Conservation (phyloP, 2,888 invertebrate species). For the Cenopis cana region DNA sequence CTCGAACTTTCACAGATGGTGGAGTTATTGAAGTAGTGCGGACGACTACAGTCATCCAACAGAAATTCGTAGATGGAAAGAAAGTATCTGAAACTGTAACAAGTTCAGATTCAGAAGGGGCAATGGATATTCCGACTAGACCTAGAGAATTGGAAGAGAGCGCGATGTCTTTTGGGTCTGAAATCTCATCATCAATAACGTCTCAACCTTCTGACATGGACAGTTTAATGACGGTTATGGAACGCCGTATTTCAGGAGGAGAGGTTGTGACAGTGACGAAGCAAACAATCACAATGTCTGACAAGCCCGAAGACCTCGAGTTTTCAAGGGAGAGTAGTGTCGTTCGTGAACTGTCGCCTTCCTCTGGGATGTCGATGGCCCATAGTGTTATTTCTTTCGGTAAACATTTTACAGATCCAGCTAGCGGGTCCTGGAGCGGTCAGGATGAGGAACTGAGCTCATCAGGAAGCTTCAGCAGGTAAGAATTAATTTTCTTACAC, state of each 20-base stretch:
- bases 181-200: slow-evolving; percentile 81
- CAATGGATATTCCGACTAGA: slow-evolving; percentile 76
- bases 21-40: slow-evolving; percentile 75
- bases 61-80: slow-evolving; percentile 79
- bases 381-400: slow-evolving; percentile 78
- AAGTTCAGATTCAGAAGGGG: slow-evolving; percentile 74
- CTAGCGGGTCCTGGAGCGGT: slow-evolving; percentile 83
- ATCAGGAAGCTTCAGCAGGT: slow-evolving; percentile 83
- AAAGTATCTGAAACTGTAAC: slow-evolving; percentile 78
- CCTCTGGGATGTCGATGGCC: slow-evolving; percentile 80
- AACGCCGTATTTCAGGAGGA: slow-evolving; percentile 73
- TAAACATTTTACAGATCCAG: slow-evolving; percentile 85
- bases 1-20: slow-evolving; percentile 65
- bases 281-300: slow-evolving; percentile 69
- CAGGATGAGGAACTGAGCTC: slow-evolving; percentile 83
- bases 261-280: slow-evolving; percentile 77
- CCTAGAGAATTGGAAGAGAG: slow-evolving; percentile 70
- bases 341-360: slow-evolving; percentile 81
- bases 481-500: slow-evolving; percentile 48
- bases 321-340: slow-evolving; percentile 74
- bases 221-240: slow-evolving; percentile 80
- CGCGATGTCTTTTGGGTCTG: slow-evolving; percentile 77
- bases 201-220: slow-evolving; percentile 82
- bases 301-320: slow-evolving; percentile 77
- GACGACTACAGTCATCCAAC: slow-evolving; percentile 79